Percentiles rank a stretch among this genome's conserved stretches.
phyloP scores from a whole-genome alignment of 92 coral and sea anemone genomes.

The Bergia puertoricense region DNA sequence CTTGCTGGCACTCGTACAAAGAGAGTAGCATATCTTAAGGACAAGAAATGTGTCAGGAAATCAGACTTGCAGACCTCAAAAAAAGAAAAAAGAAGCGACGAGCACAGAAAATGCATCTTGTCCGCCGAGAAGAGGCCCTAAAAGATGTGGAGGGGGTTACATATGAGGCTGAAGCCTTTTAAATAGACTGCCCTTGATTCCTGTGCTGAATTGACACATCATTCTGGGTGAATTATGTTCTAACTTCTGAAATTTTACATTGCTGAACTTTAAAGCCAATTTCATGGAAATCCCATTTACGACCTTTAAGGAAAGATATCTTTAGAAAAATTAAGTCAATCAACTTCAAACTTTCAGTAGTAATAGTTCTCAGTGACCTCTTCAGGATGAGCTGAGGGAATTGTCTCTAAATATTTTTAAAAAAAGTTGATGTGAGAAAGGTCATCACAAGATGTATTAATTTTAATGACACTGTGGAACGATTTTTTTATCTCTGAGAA shows the following conservation, averaged over 20 bases:
- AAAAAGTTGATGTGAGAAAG: slow-evolving; percentile 28
- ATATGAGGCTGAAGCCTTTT: slow-evolving; percentile 49
- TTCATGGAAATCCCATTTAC: slow-evolving; percentile 27
- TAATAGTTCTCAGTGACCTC: slow-evolving; percentile 22
- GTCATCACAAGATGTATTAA: background rate
- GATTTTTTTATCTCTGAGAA: slow-evolving; percentile 10
- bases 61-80: slow-evolving; percentile 24
- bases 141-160: slow-evolving; percentile 49
- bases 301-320: slow-evolving; percentile 48
- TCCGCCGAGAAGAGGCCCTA: slow-evolving; percentile 48
- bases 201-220: background rate
- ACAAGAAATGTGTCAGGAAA: slow-evolving; percentile 44
- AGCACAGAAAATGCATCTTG: slow-evolving; percentile 22
- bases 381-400: slow-evolving; percentile 42
- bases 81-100: slow-evolving; percentile 28
- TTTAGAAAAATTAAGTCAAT: slow-evolving; percentile 26
- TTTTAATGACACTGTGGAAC: background rate
- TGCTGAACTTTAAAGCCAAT: slow-evolving; percentile 29
- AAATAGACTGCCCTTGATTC: slow-evolving; percentile 1
- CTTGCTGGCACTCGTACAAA: slow-evolving; percentile 46
- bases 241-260: background rate
- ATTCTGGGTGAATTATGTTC: background rate
- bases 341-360: slow-evolving; percentile 47
- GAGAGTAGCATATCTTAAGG: slow-evolving; percentile 36
- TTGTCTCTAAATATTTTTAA: background rate